Base-by-base conservation (phyloP, 30 jellyfish, hydroid and myxozoan species). In the Hydractinia echinata region DNA sequence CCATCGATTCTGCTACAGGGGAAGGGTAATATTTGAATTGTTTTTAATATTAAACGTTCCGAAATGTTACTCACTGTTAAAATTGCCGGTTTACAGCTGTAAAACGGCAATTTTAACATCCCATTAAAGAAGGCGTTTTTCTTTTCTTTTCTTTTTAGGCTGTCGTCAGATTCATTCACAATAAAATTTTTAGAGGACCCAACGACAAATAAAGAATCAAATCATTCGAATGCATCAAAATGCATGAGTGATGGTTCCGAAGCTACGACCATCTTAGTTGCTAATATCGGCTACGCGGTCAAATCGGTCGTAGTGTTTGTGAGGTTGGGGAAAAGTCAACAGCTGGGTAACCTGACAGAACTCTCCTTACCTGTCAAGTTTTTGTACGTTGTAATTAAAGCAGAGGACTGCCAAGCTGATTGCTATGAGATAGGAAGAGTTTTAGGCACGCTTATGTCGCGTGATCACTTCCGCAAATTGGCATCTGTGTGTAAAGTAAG, bases 361-460 rank as follows among this genome's bases (percentile, higher is more conserved):
- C 81, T 83, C 54, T 19, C 84, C 4, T 15, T 86, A 62, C 96
- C 96, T 21, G 96, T 85, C 6, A 87, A 91, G 19, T 84, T 84
- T 66, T 51, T 89, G 10, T 84, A 82, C 54, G 62, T 89, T 77
- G 72, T 89, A 55, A 86, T 84, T 39, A 95, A 91, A 14, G 90
- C 96, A 4, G 79, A 20, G 39, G 93, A 84, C n/a, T 60, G 51
- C 9, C 20, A 54, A 13, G 55, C 62, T 21, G 95, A 89, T 48
- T 84, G 76, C 71, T 79, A 66, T 53, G 85, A 89, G 67, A 53
- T 81, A 3, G 96, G 96, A 9, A 77, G 95, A 13, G 81, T 89
- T 61, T 39, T 89, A 48, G 96, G 96, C 13, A 79, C 91, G 5
- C 56, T 89, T 67, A 66, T 83, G 90, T 83, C 96, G 54, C 84